Evolutionary conservation across 2,888 invertebrate genomes (phyloP), one percentile per base, ranked within the genome.

Genomic region (Oscheius sp.): DNA sequence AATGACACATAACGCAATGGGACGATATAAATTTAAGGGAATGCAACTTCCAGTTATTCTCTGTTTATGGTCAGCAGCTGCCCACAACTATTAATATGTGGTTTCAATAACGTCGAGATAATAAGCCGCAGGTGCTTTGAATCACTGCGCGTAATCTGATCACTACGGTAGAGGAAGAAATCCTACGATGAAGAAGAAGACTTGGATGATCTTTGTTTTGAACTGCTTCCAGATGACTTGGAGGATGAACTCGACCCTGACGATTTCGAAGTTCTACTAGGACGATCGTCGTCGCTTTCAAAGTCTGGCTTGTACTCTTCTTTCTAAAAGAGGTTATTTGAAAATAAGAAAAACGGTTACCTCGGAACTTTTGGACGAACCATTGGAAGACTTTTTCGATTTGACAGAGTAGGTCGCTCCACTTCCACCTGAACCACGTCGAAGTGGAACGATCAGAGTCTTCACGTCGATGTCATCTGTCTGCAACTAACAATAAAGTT

Each of bases 281-380:
- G 42, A 42, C 42, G 42, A 2, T 55, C 55, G 21, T 33, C 53
- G 55, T 60, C 59, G n/a, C 68, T 68, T 29, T 68, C 68, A n/a
- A 68, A 68, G 33, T 53, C 53, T 37, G 55, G 21, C 13, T 68
- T 68, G 21, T 68, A 68, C 35, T 68, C 68, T 35, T 68, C 68
- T n/a, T 68, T 68, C 53, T 68, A n/a, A 53, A 68, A 68, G 5
- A 13, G 2, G 21, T 21, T 21, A 21, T 21, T 21, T 21, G 29
- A 55, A 29, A 55, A 68, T 35, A 35, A 37, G 21, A 29, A 48
- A 32, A 11, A 35, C 29, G 1, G 9, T 1, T 7, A 68, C 68
- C 55, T 37, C 68, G n/a, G 68, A 68, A 11, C 32, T 58, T 58
- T 21, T 32, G 4, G 29, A 58, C 5, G 58, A 58, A 32, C 33